Base-by-base conservation (phyloP, 2,797 vertebrate genomes). In the Heliangelus exortis region DNA sequence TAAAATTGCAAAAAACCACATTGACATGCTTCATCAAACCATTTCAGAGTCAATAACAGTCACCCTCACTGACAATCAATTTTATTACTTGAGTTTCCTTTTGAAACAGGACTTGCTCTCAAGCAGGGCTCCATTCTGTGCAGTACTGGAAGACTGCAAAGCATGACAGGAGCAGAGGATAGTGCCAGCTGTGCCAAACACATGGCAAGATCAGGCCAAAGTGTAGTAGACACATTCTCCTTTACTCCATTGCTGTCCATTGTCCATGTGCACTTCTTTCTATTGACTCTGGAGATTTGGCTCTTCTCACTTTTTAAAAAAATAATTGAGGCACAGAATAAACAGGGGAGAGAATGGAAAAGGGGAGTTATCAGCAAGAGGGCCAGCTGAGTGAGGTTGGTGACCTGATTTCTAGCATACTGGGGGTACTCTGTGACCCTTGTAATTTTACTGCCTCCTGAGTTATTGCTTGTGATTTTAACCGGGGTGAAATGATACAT, bases 381-480 rank as follows among this genome's bases (percentile, higher is more conserved):
- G 87, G 66, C 88, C 74, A 61, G 80, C 96, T 94, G 91, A 94
- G 88, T 39, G 61, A 87, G 95, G 91, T 66, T 94, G 65, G n/a
- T 71, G 87, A 91, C 91, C 63, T 74, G 84, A 93, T 92, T 89
- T 84, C 68, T 41, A n/a, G 83, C 39, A 43, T 83, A 85, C 67
- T 65, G 22, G 77, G 87, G 45, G 39, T 55, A 54, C 73, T 79
- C 72, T 13, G 16, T 85, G 79, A 65, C 75, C 95, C 71, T 34
- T 90, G 89, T 74, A 80, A 91, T 96, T 95, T 95, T 88, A 89
- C 82, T 92, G 90, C 75, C 94, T 95, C 89, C 89, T 82, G 85
- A 92, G 87, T 91, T 95, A 93, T 94, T 39, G 31, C 92, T 93
- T 95, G 82, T 90, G 91, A 92, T 97, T 97, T 97, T 91, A 83